Evolutionary conservation across 2,888 invertebrate genomes (phyloP).

Genomic region (Melanotus villosus): DNA sequence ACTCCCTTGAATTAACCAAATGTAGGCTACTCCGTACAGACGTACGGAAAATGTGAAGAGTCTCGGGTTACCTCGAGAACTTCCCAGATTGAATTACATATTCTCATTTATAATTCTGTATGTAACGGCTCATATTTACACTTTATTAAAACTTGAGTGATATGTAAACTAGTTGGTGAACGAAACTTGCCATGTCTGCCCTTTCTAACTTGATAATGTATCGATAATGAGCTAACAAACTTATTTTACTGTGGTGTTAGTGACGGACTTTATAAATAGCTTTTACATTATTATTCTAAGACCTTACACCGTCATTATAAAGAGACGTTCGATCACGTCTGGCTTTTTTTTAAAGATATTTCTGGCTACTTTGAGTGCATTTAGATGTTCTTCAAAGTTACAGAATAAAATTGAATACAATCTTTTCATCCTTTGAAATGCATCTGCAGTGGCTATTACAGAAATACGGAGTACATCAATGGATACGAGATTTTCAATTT

Average conservation of each 20-base stretch:
- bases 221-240: conserved; percentile 14
- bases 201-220: conserved; percentile 6
- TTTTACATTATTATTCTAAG: not conserved
- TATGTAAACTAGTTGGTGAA: conserved; percentile 19
- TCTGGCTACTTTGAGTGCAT: no score
- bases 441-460: no score
- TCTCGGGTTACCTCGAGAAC: conserved; percentile 7
- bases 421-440: no score
- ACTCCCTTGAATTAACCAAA: no score
- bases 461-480: no score
- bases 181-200: conserved; percentile 5
- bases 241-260: conserved; percentile 13
- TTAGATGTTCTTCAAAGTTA: no score
- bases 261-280: not conserved
- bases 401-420: not conserved
- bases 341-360: not conserved
- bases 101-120: conserved; percentile 21
- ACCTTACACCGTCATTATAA: no score
- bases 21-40: not conserved
- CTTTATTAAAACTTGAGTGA: conserved; percentile 31
- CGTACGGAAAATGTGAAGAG: not conserved
- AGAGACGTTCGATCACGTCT: no score
- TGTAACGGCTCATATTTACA: conserved; percentile 23
- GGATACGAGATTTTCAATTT: no score
- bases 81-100: conserved; percentile 22